Conservation (phyloP, 2,797 vertebrate species). For the Epinephelus coioides region DNA sequence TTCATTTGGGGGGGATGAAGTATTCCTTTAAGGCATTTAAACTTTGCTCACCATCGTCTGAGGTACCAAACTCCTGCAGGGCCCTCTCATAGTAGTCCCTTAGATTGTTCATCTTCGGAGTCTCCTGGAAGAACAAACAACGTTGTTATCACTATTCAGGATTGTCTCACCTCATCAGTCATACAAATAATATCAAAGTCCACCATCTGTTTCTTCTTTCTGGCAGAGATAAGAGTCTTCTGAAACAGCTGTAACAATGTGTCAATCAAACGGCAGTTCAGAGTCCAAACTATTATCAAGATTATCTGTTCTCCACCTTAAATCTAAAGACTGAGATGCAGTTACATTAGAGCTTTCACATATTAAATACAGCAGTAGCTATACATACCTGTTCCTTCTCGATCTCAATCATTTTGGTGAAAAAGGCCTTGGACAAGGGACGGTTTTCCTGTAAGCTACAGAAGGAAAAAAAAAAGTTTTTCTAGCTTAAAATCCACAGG, state of each 20-base stretch:
- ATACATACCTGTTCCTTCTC: constrained; percentile 93
- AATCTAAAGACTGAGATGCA: not conserved
- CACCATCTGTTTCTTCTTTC: not conserved
- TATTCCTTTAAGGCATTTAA: constrained; percentile 9
- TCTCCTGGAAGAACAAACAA: constrained; percentile 82
- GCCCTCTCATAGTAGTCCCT: constrained; percentile 95
- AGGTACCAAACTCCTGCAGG: constrained; percentile 93
- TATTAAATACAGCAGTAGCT: not conserved
- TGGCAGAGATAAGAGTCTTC: not conserved
- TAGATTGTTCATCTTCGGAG: constrained; percentile 89
- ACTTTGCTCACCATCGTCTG: constrained; percentile 87
- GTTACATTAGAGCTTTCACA: not conserved
- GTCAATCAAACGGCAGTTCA: not conserved
- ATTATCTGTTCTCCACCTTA: not conserved
- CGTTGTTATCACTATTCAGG: not conserved
- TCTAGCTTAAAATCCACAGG: not conserved
- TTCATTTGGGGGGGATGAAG: too few relatives aligned
- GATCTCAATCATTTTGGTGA: constrained; percentile 93
- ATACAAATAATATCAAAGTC: constrained; percentile 2
- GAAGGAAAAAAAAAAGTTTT: not conserved
- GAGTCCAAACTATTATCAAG: not conserved
- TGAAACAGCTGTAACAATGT: not conserved
- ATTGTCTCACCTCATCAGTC: not conserved
- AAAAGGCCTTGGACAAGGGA: constrained; percentile 92
- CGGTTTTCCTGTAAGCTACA: constrained; percentile 91